A percentile compares a stretch with the other conserved stretches of the same genome.
Evolutionary conservation across 1,140 invertebrate genomes (phyloP).

Genomic region (Pollicipes pollicipes): DNA sequence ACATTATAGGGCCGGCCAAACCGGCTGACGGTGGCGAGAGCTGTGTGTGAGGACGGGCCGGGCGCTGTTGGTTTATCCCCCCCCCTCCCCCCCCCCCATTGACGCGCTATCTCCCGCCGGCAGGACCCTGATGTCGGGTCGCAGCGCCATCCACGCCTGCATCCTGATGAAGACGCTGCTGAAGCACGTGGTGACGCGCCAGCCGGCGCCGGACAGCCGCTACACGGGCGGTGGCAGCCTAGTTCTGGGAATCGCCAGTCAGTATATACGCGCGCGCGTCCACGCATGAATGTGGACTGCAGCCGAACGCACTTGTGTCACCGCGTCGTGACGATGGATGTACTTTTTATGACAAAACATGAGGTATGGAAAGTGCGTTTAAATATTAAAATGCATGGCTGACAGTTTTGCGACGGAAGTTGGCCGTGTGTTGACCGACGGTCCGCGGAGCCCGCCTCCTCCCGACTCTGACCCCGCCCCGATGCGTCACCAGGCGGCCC

Average conservation of each 20-base stretch:
- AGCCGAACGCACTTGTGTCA: background rate
- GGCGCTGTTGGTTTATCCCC: background rate
- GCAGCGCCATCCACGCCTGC: slow-evolving; percentile 48
- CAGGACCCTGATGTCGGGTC: slow-evolving; percentile 52
- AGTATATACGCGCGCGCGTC: slow-evolving; percentile 19
- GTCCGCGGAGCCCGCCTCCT: too few relatives aligned
- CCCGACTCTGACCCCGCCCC: too few relatives aligned
- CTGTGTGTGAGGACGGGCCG: background rate
- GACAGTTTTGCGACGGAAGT: too few relatives aligned
- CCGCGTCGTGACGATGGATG: too few relatives aligned
- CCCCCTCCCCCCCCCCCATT: slow-evolving; percentile 22
- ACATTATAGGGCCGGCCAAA: too few relatives aligned
- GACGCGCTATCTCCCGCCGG: slow-evolving; percentile 12
- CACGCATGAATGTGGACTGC: background rate
- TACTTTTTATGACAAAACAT: too few relatives aligned
- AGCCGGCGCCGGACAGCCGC: slow-evolving; percentile 39
- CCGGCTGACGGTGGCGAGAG: slow-evolving; percentile 4
- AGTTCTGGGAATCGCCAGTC: slow-evolving; percentile 62
- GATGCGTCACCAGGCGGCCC: too few relatives aligned
- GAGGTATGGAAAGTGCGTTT: too few relatives aligned
- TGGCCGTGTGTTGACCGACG: too few relatives aligned
- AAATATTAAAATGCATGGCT: too few relatives aligned
- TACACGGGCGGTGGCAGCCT: slow-evolving; percentile 49
- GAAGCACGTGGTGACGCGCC: slow-evolving; percentile 56
- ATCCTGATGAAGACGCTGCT: slow-evolving; percentile 55